Evolutionary conservation across 2,797 vertebrate species (phyloP).

Genomic region (Sparidentex hasta): DNA sequence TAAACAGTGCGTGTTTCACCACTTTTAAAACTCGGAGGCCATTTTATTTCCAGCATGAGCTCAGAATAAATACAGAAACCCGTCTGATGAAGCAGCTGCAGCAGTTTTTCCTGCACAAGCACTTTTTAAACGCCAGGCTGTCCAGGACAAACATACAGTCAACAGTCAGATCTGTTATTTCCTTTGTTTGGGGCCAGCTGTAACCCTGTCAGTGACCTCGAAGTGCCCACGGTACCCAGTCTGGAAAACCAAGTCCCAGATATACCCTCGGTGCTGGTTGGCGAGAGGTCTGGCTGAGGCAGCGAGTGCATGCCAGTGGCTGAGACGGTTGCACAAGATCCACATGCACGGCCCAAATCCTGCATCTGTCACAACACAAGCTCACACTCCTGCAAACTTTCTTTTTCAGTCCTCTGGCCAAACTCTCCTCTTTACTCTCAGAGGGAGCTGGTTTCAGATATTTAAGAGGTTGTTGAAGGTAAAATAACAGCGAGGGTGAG

Average conservation of each 20-base stretch:
- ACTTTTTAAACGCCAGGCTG: neutral
- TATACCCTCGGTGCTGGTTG: neutral
- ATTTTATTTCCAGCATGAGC: neutral
- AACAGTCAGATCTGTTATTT: neutral
- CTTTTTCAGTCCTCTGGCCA: conserved; percentile 24
- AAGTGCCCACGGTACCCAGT: neutral
- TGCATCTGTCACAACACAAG: conserved; percentile 62
- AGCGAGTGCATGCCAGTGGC: conserved; percentile 41
- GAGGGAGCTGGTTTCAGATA: neutral
- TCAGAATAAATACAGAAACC: neutral
- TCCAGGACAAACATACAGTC: neutral
- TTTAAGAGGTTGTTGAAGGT: neutral
- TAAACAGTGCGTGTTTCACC: conserved; percentile 41
- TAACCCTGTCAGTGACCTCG: neutral
- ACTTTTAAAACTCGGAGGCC: neutral
- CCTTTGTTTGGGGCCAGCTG: neutral
- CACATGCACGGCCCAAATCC: conserved; percentile 34
- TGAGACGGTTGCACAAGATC: conserved; percentile 47
- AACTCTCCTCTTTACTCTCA: conserved; percentile 8
- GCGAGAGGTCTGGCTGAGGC: conserved; percentile 16
- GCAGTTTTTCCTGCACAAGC: neutral
- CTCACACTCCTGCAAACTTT: conserved; percentile 52
- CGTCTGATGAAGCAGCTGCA: neutral
- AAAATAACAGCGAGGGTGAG: neutral
- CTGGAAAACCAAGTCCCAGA: neutral